Conservation (phyloP, 2,888 invertebrate genomes). For the Agrilus mali region DNA sequence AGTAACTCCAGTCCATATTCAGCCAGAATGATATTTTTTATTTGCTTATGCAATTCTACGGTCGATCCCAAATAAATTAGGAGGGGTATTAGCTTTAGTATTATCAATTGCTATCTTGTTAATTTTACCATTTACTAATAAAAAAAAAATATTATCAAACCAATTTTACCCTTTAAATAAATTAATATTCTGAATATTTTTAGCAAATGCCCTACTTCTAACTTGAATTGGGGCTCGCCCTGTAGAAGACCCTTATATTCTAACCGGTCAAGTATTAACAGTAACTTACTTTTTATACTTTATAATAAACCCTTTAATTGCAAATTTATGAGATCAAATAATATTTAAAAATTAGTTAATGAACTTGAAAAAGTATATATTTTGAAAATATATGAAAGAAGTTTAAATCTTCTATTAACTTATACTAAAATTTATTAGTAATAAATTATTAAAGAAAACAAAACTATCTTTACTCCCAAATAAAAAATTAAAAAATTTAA, state of each 20-base stretch:
- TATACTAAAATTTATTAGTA: slow-evolving; percentile 35
- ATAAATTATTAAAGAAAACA: slow-evolving; percentile 26
- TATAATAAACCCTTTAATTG: slow-evolving; percentile 39
- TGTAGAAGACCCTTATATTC: slow-evolving; percentile 53
- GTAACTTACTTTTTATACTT: slow-evolving; percentile 45
- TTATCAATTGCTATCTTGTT: slow-evolving; percentile 55
- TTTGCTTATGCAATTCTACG: slow-evolving; percentile 73
- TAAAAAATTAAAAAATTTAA: slow-evolving; percentile 50
- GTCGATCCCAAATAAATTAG: slow-evolving; percentile 68
- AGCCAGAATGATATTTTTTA: slow-evolving; percentile 76
- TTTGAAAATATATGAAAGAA: slow-evolving; percentile 58
- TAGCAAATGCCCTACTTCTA: slow-evolving; percentile 44
- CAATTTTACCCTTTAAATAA: slow-evolving; percentile 50
- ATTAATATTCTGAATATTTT: slow-evolving; percentile 46
- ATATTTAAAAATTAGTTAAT: slow-evolving; percentile 40
- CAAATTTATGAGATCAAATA: slow-evolving; percentile 43
- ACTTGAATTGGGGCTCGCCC: slow-evolving; percentile 61
- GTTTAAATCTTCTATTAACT: slow-evolving; percentile 42
- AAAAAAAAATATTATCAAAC: slow-evolving; percentile 43
- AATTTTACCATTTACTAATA: slow-evolving; percentile 43
- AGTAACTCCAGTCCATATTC: slow-evolving; percentile 60
- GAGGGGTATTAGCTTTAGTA: slow-evolving; percentile 55
- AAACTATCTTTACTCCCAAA: slow-evolving; percentile 40
- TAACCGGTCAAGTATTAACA: slow-evolving; percentile 48
- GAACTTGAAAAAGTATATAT: slow-evolving; percentile 54